phyloP scores from a whole-genome alignment of 2,113 vertebrate genomes.

The Canis aureus region DNA sequence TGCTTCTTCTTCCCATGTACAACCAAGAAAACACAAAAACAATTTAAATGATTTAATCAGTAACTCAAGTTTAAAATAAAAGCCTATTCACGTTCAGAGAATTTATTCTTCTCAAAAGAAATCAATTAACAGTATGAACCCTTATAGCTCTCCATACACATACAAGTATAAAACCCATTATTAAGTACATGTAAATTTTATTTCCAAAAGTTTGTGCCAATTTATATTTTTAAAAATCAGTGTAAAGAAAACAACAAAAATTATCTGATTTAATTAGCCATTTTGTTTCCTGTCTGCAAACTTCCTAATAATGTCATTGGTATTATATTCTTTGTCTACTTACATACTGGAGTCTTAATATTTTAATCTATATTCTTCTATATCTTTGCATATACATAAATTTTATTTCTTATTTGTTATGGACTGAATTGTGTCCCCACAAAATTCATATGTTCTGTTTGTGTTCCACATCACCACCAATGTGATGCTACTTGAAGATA shows the following conservation, averaged over 20 bases:
- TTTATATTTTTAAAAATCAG: conserved; percentile 5
- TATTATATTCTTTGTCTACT: background rate
- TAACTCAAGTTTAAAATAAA: conserved; percentile 56
- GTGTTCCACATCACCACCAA: too few species aligned
- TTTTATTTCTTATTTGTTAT: background rate
- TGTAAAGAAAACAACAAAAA: background rate
- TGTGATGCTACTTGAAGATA: background rate
- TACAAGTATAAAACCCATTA: background rate
- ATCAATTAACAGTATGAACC: background rate
- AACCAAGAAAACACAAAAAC: conserved; percentile 8
- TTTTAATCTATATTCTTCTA: background rate
- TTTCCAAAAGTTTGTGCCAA: background rate
- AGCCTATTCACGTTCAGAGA: background rate
- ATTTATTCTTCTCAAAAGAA: conserved; percentile 5
- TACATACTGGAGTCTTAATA: background rate
- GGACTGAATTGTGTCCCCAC: background rate
- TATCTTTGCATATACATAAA: background rate
- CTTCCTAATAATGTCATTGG: background rate
- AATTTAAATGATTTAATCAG: background rate
- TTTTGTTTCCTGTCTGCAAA: background rate
- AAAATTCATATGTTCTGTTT: background rate
- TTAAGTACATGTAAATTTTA: background rate
- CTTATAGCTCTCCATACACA: background rate
- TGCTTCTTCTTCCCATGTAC: background rate
- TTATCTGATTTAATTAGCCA: background rate